Conservation (phyloP, 1,140 invertebrate genomes). For the Cydia amplana region DNA sequence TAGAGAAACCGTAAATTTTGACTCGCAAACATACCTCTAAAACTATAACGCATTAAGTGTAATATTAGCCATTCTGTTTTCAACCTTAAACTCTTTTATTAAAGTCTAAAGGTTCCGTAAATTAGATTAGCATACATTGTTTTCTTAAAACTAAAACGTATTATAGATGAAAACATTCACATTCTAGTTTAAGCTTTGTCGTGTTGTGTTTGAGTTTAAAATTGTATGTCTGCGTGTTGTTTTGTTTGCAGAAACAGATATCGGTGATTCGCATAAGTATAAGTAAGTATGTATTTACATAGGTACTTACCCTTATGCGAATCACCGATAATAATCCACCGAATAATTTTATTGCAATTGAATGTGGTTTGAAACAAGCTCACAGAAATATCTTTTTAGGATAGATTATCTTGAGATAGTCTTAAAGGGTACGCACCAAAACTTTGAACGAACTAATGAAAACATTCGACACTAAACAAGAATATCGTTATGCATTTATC, state of each 20-base stretch:
- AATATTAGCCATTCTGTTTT: not conserved
- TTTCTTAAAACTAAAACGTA: not conserved
- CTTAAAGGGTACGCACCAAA: too few relatives aligned
- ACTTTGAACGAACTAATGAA: too few relatives aligned
- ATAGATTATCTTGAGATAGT: not conserved
- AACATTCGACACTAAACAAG: too few relatives aligned
- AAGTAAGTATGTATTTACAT: not conserved
- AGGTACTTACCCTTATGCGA: too few relatives aligned
- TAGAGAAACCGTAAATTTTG: conserved; percentile 22
- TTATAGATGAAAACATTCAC: not conserved
- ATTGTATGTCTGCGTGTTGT: not conserved
- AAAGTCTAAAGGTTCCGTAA: not conserved
- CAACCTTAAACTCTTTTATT: not conserved
- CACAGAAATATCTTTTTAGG: not conserved
- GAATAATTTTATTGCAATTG: not conserved
- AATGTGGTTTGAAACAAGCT: not conserved
- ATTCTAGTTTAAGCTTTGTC: not conserved
- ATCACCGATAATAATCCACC: too few relatives aligned
- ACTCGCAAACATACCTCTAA: not conserved
- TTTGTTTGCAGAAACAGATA: not conserved
- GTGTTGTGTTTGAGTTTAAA: not conserved
- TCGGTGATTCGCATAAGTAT: not conserved
- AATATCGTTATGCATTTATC: too few relatives aligned
- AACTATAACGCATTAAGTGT: not conserved
- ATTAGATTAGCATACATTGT: not conserved